phyloP scores from a whole-genome alignment of 2,113 vertebrate species.

The Pycnonotus jocosus region DNA sequence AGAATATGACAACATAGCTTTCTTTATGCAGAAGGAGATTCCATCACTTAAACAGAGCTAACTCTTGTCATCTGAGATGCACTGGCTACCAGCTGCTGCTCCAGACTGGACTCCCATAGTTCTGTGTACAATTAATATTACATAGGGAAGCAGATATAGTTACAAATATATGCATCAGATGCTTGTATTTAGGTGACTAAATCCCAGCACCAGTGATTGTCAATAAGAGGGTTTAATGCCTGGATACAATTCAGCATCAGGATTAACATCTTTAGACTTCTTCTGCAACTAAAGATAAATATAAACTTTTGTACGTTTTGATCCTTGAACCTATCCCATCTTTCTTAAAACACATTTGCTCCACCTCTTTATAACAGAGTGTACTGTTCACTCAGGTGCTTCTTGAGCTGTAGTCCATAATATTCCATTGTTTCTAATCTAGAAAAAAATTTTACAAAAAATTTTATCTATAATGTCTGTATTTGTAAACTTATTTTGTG shows the following conservation, averaged over 20 bases:
- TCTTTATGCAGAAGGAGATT: neutral
- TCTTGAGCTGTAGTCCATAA: neutral
- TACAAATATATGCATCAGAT: neutral
- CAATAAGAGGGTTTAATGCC: neutral
- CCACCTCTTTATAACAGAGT: neutral
- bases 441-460: neutral
- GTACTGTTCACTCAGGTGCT: neutral
- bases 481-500: neutral
- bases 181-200: neutral
- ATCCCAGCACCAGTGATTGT: neutral
- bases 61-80: neutral
- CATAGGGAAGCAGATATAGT: neutral
- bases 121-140: neutral
- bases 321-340: neutral
- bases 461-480: neutral
- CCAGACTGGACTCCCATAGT: neutral
- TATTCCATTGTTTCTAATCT: neutral
- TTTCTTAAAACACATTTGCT: neutral
- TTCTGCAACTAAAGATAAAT: neutral
- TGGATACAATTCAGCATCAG: neutral
- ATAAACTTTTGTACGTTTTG: neutral
- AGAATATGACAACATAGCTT: neutral
- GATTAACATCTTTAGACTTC: neutral
- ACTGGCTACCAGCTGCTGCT: neutral
- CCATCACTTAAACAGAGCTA: neutral